phyloP scores from a whole-genome alignment of 64 coral and sea anemone species.

The Platygyra sinensis region DNA sequence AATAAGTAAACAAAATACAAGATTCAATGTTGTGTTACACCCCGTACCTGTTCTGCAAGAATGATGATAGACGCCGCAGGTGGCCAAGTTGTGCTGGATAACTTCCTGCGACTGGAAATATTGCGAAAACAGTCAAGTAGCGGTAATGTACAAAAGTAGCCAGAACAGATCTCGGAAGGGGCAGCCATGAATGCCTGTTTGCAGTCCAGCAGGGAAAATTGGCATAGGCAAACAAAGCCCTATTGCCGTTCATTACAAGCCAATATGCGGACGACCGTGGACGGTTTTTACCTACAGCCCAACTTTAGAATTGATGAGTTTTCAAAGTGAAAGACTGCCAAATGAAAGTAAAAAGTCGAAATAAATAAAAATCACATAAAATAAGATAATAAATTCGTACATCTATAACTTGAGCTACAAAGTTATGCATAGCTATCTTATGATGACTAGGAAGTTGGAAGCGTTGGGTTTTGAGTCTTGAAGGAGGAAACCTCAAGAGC shows the following conservation, averaged over 20 bases:
- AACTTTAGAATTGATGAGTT: constrained; percentile 77
- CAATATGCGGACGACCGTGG: constrained; percentile 83
- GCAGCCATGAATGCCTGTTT: constrained; percentile 52
- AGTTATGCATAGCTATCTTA: too few relatives aligned
- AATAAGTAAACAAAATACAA: too few relatives aligned
- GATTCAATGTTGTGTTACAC: too few relatives aligned
- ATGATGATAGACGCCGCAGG: constrained; percentile 89
- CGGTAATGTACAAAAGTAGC: constrained; percentile 62
- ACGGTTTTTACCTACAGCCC: constrained; percentile 94
- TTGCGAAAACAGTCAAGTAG: constrained; percentile 74
- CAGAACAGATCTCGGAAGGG: constrained; percentile 64
- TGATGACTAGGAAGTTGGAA: too few relatives aligned
- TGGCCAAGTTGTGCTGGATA: constrained; percentile 62
- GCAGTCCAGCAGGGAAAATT: constrained; percentile 72
- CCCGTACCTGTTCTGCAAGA: constrained; percentile 82
- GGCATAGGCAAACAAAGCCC: constrained; percentile 76
- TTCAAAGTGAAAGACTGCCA: constrained; percentile 75
- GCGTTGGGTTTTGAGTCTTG: too few relatives aligned
- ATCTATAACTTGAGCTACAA: too few relatives aligned
- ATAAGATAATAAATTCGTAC: too few relatives aligned
- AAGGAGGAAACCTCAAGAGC: too few relatives aligned
- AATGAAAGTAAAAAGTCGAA: not conserved
- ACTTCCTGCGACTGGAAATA: constrained; percentile 92
- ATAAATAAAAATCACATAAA: too few relatives aligned
- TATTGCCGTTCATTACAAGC: constrained; percentile 86